These are phyloP conservation scores for Elaphurus davidianus DNA, from an alignment of 2,113 vertebrate species.

Conservation along the genomic window DNA sequence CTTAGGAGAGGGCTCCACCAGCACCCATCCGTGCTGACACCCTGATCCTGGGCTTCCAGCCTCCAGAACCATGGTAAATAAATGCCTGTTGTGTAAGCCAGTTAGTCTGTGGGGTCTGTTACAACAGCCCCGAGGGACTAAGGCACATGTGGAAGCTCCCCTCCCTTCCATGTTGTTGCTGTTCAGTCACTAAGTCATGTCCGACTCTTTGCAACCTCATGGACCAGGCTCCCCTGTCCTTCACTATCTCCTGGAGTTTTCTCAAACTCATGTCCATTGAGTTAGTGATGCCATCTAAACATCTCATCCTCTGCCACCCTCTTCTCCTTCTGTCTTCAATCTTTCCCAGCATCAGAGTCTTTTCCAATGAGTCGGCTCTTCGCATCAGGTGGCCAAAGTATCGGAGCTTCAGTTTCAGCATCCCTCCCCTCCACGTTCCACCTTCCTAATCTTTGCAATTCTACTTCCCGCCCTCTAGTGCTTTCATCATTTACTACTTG, in stretches of 20 bases:
- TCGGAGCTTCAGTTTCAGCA: background rate
- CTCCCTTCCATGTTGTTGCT: fast-evolving
- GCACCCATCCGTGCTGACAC: fast-evolving
- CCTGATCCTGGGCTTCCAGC: background rate
- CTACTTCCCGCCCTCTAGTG: fast-evolving
- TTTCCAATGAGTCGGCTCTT: background rate
- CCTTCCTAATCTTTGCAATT: background rate
- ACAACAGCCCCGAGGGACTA: fast-evolving
- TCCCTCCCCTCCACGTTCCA: background rate
- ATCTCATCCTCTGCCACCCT: background rate
- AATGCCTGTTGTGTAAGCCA: fast-evolving
- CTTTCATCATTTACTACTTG: background rate
- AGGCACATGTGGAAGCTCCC: fast-evolving
- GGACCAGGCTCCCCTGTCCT: background rate
- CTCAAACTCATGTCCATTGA: background rate
- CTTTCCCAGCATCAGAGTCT: background rate
- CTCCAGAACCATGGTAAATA: background rate
- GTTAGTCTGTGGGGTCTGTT: background rate
- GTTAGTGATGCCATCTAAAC: background rate
- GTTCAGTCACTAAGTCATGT: background rate
- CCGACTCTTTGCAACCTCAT: background rate
- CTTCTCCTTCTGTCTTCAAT: background rate
- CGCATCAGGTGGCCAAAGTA: background rate
- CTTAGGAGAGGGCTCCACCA: background rate
- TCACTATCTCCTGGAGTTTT: background rate